A percentile compares a stretch with the other conserved stretches of the same genome.
phyloP scores from a whole-genome alignment of 2,888 invertebrate genomes.

The Agrochola macilenta region DNA sequence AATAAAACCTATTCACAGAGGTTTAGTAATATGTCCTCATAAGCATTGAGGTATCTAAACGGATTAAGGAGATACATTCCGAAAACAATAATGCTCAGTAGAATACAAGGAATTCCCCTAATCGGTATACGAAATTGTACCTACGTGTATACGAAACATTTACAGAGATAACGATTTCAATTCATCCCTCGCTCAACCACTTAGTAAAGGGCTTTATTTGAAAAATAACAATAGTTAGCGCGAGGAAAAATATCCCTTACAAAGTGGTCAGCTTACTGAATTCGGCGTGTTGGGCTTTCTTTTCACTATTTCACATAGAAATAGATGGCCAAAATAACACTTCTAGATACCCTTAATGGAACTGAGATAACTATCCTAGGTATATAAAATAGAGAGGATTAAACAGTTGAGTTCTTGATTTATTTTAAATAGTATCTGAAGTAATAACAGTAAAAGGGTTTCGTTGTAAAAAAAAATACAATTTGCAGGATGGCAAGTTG shows the following conservation, averaged over 20 bases:
- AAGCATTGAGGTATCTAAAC: conserved; percentile 45
- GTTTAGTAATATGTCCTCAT: conserved; percentile 34
- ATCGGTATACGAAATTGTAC: conserved; percentile 45
- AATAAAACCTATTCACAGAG: conserved; percentile 27
- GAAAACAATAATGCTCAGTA: conserved; percentile 53
- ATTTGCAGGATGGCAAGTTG: conserved; percentile 15
- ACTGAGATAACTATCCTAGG: neutral
- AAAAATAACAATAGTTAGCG: conserved; percentile 59
- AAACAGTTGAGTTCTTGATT: conserved; percentile 10
- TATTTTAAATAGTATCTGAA: conserved; percentile 25
- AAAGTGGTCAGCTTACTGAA: conserved; percentile 49
- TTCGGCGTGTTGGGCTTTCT: conserved; percentile 30
- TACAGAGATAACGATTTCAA: conserved; percentile 57
- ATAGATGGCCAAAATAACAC: conserved; percentile 27
- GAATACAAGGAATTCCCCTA: conserved; percentile 40
- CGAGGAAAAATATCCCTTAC: conserved; percentile 52
- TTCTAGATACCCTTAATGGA: conserved; percentile 15
- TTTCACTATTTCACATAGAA: conserved; percentile 26
- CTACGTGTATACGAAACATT: conserved; percentile 61
- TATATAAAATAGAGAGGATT: conserved; percentile 13
- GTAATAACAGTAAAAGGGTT: conserved; percentile 26
- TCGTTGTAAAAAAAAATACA: conserved; percentile 13
- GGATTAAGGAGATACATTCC: conserved; percentile 48
- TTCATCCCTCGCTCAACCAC: conserved; percentile 59
- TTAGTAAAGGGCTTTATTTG: conserved; percentile 59